Base-by-base conservation (phyloP, 1,140 invertebrate genomes). In the Heliconius eleuchia region DNA sequence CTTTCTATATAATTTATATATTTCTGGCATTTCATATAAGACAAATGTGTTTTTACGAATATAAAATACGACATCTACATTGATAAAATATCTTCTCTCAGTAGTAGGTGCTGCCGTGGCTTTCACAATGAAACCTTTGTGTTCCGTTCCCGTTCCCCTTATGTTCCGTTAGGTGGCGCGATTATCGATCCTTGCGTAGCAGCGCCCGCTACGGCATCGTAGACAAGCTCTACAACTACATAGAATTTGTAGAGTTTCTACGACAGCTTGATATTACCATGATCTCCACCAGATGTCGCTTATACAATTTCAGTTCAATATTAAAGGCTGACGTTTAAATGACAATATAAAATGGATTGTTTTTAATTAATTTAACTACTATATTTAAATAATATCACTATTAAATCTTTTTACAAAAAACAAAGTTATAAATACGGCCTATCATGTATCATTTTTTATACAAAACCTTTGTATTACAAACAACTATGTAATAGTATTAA, bases 101-200 rank as follows among this genome's bases (percentile, higher is more conserved):
- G 46, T n/a, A 19, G 23, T 30, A 30, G 11, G 74, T 78, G 73
- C 80, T 76, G 80, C 80, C 80, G 74, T 73, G 11, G 60, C 13
- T 3, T 27, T 66, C 52, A 71, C 55, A 50, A 23, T 2, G 50
- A 5, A 19, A 19, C 16, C 3, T 73, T 50, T 0, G 18, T 71
- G 66, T 60, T n/a, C 2, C 3, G 16, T 70, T 71, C 71, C 23
- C 34, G 16, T 70, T 71, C 71, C 23, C 34, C 39, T 1, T 16
- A 75, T 70, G 71, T 77, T 30, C 37, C 76, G 73, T 37, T 72
- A 81, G 80, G 50, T 81, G 80, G 80, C 76, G 71, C 30, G 37
- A 37, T 0, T 76, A n/a, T 30, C 0, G 3, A 42, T 0, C n/a
- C 1, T 75, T 8, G 60, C 60, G 60, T 66, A 66, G 74, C 30